Evolutionary conservation across 1,140 invertebrate species (phyloP), one percentile per base, ranked within the genome.

Genomic region (Listronotus oregonensis): DNA sequence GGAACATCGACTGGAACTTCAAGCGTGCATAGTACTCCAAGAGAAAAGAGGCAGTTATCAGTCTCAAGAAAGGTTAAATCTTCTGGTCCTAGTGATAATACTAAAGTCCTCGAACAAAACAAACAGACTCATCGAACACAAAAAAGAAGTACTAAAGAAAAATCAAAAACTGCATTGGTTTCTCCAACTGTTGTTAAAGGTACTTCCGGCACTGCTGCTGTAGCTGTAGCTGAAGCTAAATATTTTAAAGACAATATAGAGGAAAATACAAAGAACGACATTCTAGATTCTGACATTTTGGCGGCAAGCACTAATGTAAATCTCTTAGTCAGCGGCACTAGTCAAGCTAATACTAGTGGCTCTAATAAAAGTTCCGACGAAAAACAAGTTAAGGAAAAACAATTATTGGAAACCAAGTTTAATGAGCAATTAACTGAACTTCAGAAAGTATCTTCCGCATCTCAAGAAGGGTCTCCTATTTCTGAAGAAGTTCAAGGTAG

Each of bases 211-310:
- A 37, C 50, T n/a, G 32, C 6, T 32, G 50, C 9, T 52, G 32
- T 37, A n/a, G 32, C 27, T 39, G 14, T 15, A 17, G 6, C 27
- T 14, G n/a, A 11, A 11, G 17, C 7, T 8, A 14, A 8, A 27
- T 1, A 51, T 15, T n/a, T 3, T 50, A 31, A 27, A 50, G 17
- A 50, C 27, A 18, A 21, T 9, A 21, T n/a, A 21, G 17, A 18
- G 17, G 17, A 21, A 18, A 50, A 50, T 8, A 50, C 5, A 27
- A 52, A 52, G 14, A 31, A 52, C 17, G n/a, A 32, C 1, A 34
- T 52, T 52, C 32, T 31, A 14, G 50, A 52, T 52, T 52, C 50
- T 11, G 50, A 52, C 15, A 52, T 52, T 34, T 37, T 34, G 15
- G 50, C 50, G 6, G 15, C 9, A 12, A 31, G 6, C 15, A 52